Percentiles rank a stretch among this genome's conserved stretches.
Conservation (phyloP, 2,888 invertebrate genomes). For the Autographa pulchrina region DNA sequence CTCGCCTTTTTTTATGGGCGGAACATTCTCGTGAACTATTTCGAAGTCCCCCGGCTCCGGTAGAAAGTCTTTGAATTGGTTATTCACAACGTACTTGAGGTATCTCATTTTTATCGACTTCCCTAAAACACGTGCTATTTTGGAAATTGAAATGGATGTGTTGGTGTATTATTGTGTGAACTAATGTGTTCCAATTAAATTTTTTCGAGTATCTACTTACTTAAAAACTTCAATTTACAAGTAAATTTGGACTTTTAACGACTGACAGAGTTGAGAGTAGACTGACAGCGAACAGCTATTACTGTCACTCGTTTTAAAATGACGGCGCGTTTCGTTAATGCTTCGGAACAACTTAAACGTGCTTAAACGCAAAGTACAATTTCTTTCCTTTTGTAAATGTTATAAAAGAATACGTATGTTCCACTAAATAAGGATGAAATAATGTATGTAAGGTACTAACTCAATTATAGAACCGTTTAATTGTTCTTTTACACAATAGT, state of each 20-base stretch:
- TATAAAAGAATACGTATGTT: neutral
- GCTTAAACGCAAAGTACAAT: slow-evolving; percentile 8
- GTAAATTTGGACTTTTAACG: slow-evolving; percentile 14
- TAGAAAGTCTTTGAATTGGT: slow-evolving; percentile 70
- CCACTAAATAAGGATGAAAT: too few relatives aligned
- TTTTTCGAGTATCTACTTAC: neutral
- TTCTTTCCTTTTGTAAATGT: neutral
- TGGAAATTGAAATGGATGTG: neutral
- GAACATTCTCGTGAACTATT: slow-evolving; percentile 76
- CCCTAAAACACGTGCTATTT: slow-evolving; percentile 9
- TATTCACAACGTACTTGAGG: slow-evolving; percentile 63
- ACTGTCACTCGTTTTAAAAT: slow-evolving; percentile 29
- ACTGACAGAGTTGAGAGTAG: slow-evolving; percentile 36
- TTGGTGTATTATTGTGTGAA: too few relatives aligned
- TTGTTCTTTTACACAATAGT: neutral
- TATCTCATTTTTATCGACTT: slow-evolving; percentile 43
- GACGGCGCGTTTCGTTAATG: slow-evolving; percentile 48
- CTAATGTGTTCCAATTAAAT: neutral
- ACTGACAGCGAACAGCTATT: slow-evolving; percentile 40
- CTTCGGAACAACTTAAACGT: slow-evolving; percentile 19
- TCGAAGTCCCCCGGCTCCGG: slow-evolving; percentile 78
- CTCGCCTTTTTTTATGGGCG: slow-evolving; percentile 80
- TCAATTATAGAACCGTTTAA: neutral
- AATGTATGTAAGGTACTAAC: too few relatives aligned
- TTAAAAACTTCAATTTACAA: slow-evolving; percentile 11